These are phyloP conservation scores for Andrena flavipes DNA, from an alignment of 2,888 invertebrate species.

Conservation along the genomic window DNA sequence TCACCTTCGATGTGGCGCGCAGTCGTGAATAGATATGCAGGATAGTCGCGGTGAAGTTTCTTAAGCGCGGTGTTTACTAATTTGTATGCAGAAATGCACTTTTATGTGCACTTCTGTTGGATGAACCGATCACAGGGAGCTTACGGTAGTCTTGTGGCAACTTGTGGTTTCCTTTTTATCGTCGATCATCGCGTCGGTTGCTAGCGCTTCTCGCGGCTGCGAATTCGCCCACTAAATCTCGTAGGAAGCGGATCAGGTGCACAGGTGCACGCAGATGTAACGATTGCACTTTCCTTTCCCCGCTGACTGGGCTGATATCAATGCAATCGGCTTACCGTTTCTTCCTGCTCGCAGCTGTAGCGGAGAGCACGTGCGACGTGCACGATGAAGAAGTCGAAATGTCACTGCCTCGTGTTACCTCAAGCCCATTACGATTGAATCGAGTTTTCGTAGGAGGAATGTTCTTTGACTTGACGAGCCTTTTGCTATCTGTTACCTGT, in stretches of 20 bases:
- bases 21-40: slow-evolving; percentile 10
- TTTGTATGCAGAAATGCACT: slow-evolving; percentile 4
- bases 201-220: slow-evolving; percentile 16
- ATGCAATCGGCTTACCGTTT: slow-evolving; percentile 47
- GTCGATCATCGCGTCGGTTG: slow-evolving; percentile 15
- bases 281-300: slow-evolving; percentile 59
- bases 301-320: slow-evolving; percentile 32
- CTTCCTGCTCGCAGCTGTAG: slow-evolving; percentile 46
- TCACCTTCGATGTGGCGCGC: background rate
- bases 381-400: slow-evolving; percentile 36
- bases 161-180: slow-evolving; percentile 8
- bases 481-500: background rate
- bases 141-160: slow-evolving; percentile 5
- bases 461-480: background rate
- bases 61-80: background rate
- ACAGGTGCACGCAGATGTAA: slow-evolving; percentile 61
- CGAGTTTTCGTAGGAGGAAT: background rate
- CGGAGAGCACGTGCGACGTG: slow-evolving; percentile 50
- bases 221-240: slow-evolving; percentile 28
- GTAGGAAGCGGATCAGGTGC: slow-evolving; percentile 47
- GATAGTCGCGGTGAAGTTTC: background rate
- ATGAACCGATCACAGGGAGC: background rate
- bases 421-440: background rate
- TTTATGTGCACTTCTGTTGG: background rate
- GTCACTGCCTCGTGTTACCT: slow-evolving; percentile 7